Evolutionary conservation across 2,888 invertebrate genomes (phyloP), one percentile per base, ranked within the genome.

Genomic region (Stenurella melanura): DNA sequence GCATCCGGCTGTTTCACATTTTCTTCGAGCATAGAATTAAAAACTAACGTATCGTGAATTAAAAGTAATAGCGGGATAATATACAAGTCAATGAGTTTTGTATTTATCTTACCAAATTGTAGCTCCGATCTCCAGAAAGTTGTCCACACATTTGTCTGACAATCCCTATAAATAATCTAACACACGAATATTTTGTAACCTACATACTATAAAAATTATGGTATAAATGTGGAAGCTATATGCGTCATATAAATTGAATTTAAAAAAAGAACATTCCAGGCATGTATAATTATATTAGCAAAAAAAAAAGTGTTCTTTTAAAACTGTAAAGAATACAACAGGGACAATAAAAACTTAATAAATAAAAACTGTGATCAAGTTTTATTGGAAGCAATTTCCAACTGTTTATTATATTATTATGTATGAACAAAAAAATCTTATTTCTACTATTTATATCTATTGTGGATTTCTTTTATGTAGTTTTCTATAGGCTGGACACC

Each of bases 91-190:
- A 73, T 71, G 58, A 42, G 61, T 64, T 70, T 72, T 34, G 50
- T 72, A 60, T 67, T 68, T 71, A 78, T 78, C 81, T 82, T 82
- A 82, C 83, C 82, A 80, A 76, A 60, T 21, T 70, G 80, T 76
- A 74, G 83, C 73, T 77, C 78, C 81, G 67, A 75, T 74, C 80
- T 81, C 81, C 83, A 76, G 74, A 70, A 70, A 58, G 70, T 42
- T 70, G 70, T 70, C 70, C 70, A 70, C 60, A 58, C 70, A 70
- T 70, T 70, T 60, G 79, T 76, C 82, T 79, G 75, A 82, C 73
- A 75, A 76, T 76, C 75, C 83, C 83, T 82, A 83, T 79, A 83
- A 82, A 82, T 80, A 81, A 80, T 79, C 80, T 82, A 83, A 83
- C 80, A 83, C 83, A 82, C 80, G 77, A 68, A 74, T 75, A 72